Evolutionary conservation across 2,113 vertebrate species (phyloP), one percentile per base, ranked within the genome.

Genomic region (Megaceryle torquata): DNA sequence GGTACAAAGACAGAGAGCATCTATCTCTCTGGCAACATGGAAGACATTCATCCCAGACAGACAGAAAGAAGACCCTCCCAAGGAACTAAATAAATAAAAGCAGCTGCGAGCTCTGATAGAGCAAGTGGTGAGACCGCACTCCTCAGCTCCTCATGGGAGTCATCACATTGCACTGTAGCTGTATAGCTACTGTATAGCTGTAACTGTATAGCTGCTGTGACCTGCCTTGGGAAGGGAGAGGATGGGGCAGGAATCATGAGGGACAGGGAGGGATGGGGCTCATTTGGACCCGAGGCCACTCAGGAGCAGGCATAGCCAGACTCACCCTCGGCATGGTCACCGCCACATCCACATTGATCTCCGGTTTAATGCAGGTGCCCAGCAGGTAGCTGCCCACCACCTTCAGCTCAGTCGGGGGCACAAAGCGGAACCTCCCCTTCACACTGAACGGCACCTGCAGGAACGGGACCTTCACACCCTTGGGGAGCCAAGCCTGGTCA

Each of bases 381-480:
- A 99, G 96, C 10, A 99, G 98, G 93, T 99, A 99, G 97, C 99
- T 99, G 70, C 99, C 99, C 33, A 99, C 98, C 86, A 99, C 95
- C 37, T 98, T 98, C 56, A 99, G 76, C 46, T 98, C 98, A 0
- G 97, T 60, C 1, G 99, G 99, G 9, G 99, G 98, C 28, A 98
- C 76, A 50, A 99, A 99, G 82, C 91, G 97, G 97, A 99, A 99
- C 81, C 92, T 98, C 33, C 99, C 99, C 95, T 99, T 99, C 67
- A 98, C 97, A 0, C n/a, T 59, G 94, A 98, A 98, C 0, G 99
- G 99, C 59, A 99, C 93, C 87, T 99, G 98, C 83, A 99, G 97
- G 82, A 99, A 97, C 0, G 99, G 99, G 8, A 99, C 98, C 91
- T 98, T 98, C 71, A 99, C 98, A 3, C 63, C 95, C 37, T 86